Base-by-base conservation (phyloP, 2,888 invertebrate genomes). In the Harmothoe impar region DNA sequence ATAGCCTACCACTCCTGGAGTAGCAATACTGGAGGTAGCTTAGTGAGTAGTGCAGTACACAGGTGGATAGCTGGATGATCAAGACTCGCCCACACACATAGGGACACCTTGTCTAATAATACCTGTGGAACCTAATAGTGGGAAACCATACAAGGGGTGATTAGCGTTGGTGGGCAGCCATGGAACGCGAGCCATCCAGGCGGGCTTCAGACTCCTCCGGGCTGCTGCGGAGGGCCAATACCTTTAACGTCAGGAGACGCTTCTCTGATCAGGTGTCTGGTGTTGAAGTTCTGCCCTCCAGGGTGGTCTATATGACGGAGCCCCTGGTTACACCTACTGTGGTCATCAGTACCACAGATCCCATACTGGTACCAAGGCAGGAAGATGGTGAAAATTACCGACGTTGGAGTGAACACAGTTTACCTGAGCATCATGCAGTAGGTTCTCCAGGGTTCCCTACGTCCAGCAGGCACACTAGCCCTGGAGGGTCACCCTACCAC, bases 221-320 rank as follows among this genome's bases (percentile, higher is more conserved):
- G n/a, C 62, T 62, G 62, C 62, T 62, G 62, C 62, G 62, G n/a
- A 62, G 62, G 62, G 20, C 62, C n/a, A 20, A 62, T 62, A 62
- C 62, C 62, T 20, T 62, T 62, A 62, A 62, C 62, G 62, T 62
- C 62, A 62, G 62, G 7, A 62, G 62, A 20, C 62, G 62, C n/a
- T 20, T n/a, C 12, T 62, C 62, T n/a, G 62, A 62, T 15, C n/a
- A 62, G 20, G 23, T n/a, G 1, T 20, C 62, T 3, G 23, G 62
- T 62, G n/a, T n/a, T n/a, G n/a, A n/a, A n/a, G 23, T n/a, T n/a
- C n/a, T 62, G 3, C 15, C 62, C 62, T n/a, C 62, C 62, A 62
- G 62, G 62, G 62, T n/a, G 62, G 62, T 7, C 62, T 15, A 7
- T 12, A 15, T 12, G 23, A 62, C 7, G n/a, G 62, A 3, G 7